phyloP scores from a whole-genome alignment of 1,140 invertebrate species.

The Formica exsecta region DNA sequence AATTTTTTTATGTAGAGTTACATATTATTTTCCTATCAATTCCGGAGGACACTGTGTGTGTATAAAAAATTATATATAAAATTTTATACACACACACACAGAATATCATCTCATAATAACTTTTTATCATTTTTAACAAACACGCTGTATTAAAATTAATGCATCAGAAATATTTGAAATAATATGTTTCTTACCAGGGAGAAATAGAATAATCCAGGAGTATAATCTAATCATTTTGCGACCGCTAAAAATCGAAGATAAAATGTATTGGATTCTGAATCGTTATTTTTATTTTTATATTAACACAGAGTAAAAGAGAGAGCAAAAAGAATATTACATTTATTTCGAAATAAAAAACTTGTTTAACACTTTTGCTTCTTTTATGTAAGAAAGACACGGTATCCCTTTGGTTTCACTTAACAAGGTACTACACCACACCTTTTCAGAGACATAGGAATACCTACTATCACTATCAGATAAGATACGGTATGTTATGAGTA shows the following conservation, averaged over 20 bases:
- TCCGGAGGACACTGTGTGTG: too few relatives aligned
- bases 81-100: too few relatives aligned
- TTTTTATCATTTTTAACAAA: not conserved
- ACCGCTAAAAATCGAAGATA: constrained; percentile 1
- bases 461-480: constrained; percentile 83
- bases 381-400: constrained; percentile 38
- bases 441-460: constrained; percentile 77
- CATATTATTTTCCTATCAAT: too few relatives aligned
- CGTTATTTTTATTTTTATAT: not conserved
- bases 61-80: not conserved
- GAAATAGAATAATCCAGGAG: constrained; percentile 41
- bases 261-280: not conserved
- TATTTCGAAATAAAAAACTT: not conserved
- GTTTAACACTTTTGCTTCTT: not conserved
- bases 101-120: too few relatives aligned
- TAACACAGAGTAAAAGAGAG: not conserved
- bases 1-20: too few relatives aligned
- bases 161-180: constrained; percentile 2
- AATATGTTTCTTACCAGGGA: constrained; percentile 36
- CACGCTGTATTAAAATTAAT: not conserved
- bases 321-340: not conserved
- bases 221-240: constrained; percentile 42
- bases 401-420: constrained; percentile 51
- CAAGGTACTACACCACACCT: constrained; percentile 81
- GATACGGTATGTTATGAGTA: constrained; percentile 81